Evolutionary conservation across 2,113 vertebrate genomes (phyloP).

Genomic region (Verasper variegatus): DNA sequence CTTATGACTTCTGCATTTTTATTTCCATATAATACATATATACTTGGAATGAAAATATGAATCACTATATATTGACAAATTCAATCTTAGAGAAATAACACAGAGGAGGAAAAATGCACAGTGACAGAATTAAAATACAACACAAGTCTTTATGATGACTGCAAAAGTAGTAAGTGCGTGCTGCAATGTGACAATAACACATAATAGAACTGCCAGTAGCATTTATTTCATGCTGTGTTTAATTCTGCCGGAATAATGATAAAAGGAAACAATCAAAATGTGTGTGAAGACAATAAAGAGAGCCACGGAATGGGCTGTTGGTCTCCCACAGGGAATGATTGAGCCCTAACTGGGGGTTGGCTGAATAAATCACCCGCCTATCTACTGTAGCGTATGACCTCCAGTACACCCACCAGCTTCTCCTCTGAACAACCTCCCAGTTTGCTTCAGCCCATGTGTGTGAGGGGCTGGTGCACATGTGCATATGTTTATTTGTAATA

Average conservation of each 20-base stretch:
- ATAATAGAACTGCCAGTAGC: slow-evolving; percentile 77
- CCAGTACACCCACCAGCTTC: slow-evolving; percentile 44
- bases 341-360: slow-evolving; percentile 72
- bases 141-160: slow-evolving; percentile 72
- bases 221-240: slow-evolving; percentile 83
- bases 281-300: slow-evolving; percentile 76
- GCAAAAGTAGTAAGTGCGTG: slow-evolving; percentile 62
- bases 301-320: slow-evolving; percentile 70
- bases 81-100: slow-evolving; percentile 26
- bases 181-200: slow-evolving; percentile 76
- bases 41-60: slow-evolving; percentile 50
- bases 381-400: slow-evolving; percentile 69
- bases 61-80: slow-evolving; percentile 53
- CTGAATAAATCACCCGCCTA: slow-evolving; percentile 74
- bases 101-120: slow-evolving; percentile 30
- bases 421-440: slow-evolving; percentile 28
- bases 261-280: slow-evolving; percentile 83
- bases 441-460: background rate
- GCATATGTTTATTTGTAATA: background rate
- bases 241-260: slow-evolving; percentile 83
- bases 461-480: background rate
- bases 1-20: slow-evolving; percentile 31
- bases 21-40: slow-evolving; percentile 39
- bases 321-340: slow-evolving; percentile 78
- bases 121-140: slow-evolving; percentile 65